A percentile compares a stretch with the other conserved stretches of the same genome.
These are phyloP conservation scores for Drosophila mercatorum DNA, from an alignment of 2,888 invertebrate species.

Conservation along the genomic window DNA sequence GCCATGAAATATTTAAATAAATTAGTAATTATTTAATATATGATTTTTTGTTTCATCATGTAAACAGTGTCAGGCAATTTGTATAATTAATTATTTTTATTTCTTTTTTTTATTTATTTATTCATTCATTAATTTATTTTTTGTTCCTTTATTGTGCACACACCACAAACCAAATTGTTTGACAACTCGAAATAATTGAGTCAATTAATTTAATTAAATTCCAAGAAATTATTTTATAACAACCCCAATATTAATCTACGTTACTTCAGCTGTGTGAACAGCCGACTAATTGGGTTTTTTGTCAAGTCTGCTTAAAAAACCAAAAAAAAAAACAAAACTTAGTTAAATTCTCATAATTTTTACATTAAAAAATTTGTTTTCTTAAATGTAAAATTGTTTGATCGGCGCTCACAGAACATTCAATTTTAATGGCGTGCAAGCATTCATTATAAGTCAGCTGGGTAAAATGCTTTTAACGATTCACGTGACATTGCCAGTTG, in stretches of 20 bases:
- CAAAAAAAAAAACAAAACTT: not conserved
- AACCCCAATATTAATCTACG: constrained; percentile 3
- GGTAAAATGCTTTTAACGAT: constrained; percentile 15
- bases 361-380: constrained; percentile 8
- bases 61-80: constrained; percentile 11
- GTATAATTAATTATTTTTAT: not conserved
- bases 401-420: constrained; percentile 3
- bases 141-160: not conserved
- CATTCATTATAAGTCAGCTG: constrained; percentile 7
- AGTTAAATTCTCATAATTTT: not conserved
- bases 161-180: not conserved
- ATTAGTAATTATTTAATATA: not conserved
- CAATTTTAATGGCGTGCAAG: constrained; percentile 1
- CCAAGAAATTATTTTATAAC: constrained; percentile 6
- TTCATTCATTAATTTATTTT: not conserved
- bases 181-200: constrained; percentile 6
- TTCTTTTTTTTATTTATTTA: not conserved
- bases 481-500: constrained; percentile 40
- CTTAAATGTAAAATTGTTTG: constrained; percentile 6
- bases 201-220: constrained; percentile 12
- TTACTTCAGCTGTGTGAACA: constrained; percentile 6
- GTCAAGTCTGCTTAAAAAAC: not conserved
- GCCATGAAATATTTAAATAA: not conserved
- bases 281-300: constrained; percentile 3
- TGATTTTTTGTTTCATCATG: not conserved